Percentiles rank a stretch among this genome's conserved stretches.
Conservation (phyloP, 2,888 invertebrate genomes). For the Tinea pellionella region DNA sequence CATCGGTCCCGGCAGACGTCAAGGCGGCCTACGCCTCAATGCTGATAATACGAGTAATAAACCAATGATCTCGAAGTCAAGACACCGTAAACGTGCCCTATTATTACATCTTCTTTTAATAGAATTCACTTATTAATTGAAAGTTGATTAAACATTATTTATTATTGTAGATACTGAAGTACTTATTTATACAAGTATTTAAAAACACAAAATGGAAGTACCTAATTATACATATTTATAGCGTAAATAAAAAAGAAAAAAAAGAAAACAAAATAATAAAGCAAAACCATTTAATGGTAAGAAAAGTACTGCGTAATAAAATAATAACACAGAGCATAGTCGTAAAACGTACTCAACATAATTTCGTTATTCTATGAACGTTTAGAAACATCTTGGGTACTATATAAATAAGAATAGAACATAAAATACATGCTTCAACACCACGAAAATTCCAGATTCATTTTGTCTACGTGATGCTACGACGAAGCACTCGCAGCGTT, state of each 20-base stretch:
- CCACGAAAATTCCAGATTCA: no score
- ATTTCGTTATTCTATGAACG: not conserved
- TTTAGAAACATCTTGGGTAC: not conserved
- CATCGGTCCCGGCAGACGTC: conserved; percentile 11
- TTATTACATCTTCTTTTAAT: not conserved
- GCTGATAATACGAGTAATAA: conserved; percentile 13
- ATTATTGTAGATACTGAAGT: no score
- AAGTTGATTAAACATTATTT: no score
- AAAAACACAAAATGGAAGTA: no score
- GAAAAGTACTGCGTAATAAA: not conserved
- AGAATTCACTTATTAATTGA: not conserved
- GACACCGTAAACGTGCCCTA: not conserved
- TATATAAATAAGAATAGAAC: not conserved
- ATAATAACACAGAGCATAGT: not conserved
- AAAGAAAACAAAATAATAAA: not conserved
- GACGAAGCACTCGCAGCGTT: no score
- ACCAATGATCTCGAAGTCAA: conserved; percentile 9
- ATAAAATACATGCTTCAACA: not conserved
- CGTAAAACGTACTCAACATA: not conserved
- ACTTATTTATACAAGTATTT: no score
- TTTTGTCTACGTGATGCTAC: no score
- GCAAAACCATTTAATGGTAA: not conserved
- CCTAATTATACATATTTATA: no score
- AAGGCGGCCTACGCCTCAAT: conserved; percentile 10
- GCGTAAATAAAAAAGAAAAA: no score